Evolutionary conservation across 2,113 vertebrate genomes (phyloP).

Genomic region (Callithrix jacchus): DNA sequence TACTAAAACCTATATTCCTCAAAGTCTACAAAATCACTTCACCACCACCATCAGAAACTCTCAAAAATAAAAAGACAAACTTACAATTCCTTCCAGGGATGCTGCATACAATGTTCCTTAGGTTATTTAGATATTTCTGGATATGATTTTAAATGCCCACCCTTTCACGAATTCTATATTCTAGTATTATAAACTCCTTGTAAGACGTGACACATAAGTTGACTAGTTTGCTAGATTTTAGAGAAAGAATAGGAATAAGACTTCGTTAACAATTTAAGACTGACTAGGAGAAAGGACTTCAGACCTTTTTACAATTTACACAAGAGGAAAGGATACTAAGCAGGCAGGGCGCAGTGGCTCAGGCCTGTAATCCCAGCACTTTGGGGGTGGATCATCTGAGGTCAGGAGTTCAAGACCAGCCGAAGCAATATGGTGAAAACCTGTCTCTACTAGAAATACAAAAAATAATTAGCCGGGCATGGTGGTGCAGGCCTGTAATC

Average conservation of each 20-base stretch:
- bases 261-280: background rate
- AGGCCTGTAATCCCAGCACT: too few relatives aligned
- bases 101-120: background rate
- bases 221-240: slow-evolving; percentile 2
- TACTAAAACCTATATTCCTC: background rate
- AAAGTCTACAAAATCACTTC: background rate
- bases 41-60: background rate
- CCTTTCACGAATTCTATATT: background rate
- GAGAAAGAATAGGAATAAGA: slow-evolving; percentile 2
- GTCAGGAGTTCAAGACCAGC: too few relatives aligned
- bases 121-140: background rate
- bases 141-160: background rate
- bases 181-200: background rate
- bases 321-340: background rate
- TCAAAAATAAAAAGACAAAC: slow-evolving; percentile 14
- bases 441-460: too few relatives aligned
- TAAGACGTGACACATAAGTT: background rate
- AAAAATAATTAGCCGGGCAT: too few relatives aligned
- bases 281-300: background rate
- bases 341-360: too few relatives aligned
- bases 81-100: background rate
- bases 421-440: too few relatives aligned
- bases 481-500: too few relatives aligned
- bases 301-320: background rate
- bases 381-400: too few relatives aligned